Percentiles rank a stretch among this genome's conserved stretches.
Evolutionary conservation across 1,140 invertebrate genomes (phyloP).

Genomic region (Trachymyrmex septentrionalis): DNA sequence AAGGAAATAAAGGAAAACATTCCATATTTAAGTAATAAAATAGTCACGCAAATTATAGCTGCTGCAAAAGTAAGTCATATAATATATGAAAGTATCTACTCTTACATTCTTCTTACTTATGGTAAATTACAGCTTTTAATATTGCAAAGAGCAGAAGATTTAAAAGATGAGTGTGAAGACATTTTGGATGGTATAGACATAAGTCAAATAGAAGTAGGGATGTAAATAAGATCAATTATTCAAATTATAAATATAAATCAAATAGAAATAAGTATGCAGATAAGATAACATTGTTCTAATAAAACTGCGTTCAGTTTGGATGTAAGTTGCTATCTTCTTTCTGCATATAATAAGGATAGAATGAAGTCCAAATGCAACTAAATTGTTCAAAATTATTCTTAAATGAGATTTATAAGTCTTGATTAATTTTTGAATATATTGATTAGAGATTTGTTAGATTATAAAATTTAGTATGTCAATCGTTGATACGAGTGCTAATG

Average conservation of each 20-base stretch:
- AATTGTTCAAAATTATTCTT: not conserved
- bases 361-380: not conserved
- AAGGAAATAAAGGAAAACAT: constrained; percentile 89
- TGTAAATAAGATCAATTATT: constrained; percentile 8
- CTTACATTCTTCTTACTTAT: constrained; percentile 26
- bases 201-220: constrained; percentile 61
- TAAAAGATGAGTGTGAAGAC: constrained; percentile 93
- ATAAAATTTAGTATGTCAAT: no score
- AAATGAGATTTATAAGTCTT: constrained; percentile 1
- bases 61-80: constrained; percentile 91
- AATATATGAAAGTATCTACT: constrained; percentile 39
- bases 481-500: no score
- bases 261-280: no score
- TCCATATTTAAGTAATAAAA: constrained; percentile 90
- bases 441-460: no score
- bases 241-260: no score
- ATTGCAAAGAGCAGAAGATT: constrained; percentile 92
- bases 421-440: no score
- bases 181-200: constrained; percentile 88
- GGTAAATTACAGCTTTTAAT: constrained; percentile 90
- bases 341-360: no score
- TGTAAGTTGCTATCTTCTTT: no score
- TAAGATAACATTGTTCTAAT: no score
- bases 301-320: no score
- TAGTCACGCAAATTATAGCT: constrained; percentile 92